Percentiles rank a stretch among this genome's conserved stretches.
Evolutionary conservation across 92 coral and sea anemone species (phyloP).

Genomic region (Pocillopora meandrina): DNA sequence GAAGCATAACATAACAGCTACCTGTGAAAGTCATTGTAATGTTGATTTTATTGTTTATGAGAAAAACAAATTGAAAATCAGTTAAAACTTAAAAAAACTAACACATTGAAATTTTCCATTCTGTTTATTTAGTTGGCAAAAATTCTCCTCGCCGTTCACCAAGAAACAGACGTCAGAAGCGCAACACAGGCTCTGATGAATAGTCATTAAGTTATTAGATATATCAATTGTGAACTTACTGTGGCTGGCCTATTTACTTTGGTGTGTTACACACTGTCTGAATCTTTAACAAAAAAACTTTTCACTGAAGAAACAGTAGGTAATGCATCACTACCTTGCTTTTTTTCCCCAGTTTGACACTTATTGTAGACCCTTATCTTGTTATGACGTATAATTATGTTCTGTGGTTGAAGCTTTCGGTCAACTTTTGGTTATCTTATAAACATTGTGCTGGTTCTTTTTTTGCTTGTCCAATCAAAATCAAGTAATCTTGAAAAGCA

Average conservation of each 20-base stretch:
- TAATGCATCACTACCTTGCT: neutral
- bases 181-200: constrained; percentile 99
- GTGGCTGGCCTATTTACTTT: neutral
- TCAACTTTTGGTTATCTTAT: neutral
- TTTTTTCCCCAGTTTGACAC: constrained; percentile 10
- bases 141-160: constrained; percentile 99
- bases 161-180: constrained; percentile 96
- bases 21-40: too few relatives aligned
- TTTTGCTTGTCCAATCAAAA: neutral
- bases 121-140: constrained; percentile 52
- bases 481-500: neutral
- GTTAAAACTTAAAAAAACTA: too few relatives aligned
- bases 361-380: neutral
- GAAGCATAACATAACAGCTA: too few relatives aligned
- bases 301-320: neutral
- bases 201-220: constrained; percentile 44
- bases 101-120: neutral
- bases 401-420: neutral
- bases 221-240: constrained; percentile 1
- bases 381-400: neutral
- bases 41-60: too few relatives aligned
- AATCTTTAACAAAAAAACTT: neutral
- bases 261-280: neutral
- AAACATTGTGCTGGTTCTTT: neutral
- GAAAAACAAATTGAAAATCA: too few relatives aligned